phyloP scores from a whole-genome alignment of 2,888 invertebrate genomes.

The Asteroscopus sphinx region DNA sequence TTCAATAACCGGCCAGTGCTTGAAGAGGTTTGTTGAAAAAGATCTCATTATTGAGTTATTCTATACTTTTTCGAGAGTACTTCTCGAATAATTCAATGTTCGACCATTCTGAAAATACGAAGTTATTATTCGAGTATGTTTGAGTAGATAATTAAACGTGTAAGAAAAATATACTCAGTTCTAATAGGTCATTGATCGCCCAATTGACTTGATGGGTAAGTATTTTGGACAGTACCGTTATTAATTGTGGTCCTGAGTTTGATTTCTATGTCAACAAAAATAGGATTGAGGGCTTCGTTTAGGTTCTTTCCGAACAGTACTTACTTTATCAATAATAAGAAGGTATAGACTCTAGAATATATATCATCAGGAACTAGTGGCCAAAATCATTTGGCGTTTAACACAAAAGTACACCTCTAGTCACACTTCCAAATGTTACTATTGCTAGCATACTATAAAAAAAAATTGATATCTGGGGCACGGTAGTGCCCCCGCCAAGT shows the following conservation, averaged over 20 bases:
- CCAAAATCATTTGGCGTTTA: no score
- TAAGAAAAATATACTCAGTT: slow-evolving; percentile 19
- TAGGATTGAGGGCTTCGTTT: no score
- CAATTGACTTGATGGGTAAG: slow-evolving; percentile 4
- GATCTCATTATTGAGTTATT: slow-evolving; percentile 62
- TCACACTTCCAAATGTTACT: no score
- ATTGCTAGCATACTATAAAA: no score
- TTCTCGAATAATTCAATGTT: slow-evolving; percentile 40
- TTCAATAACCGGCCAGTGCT: slow-evolving; percentile 75
- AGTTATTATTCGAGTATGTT: slow-evolving; percentile 30
- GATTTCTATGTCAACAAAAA: background rate
- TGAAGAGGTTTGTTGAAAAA: slow-evolving; percentile 54
- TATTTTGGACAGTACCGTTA: no score
- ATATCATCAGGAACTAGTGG: no score
- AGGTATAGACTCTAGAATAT: no score
- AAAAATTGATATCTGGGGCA: no score
- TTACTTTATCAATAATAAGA: no score
- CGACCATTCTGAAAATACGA: slow-evolving; percentile 19
- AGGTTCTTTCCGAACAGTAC: no score
- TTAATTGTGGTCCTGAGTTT: background rate
- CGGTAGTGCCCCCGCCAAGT: no score
- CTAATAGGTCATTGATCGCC: slow-evolving; percentile 26
- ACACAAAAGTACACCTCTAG: no score
- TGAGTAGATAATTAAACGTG: slow-evolving; percentile 41
- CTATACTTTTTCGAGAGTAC: slow-evolving; percentile 58